Conservation (phyloP, 2,797 vertebrate genomes). For the Staurois parvus region DNA sequence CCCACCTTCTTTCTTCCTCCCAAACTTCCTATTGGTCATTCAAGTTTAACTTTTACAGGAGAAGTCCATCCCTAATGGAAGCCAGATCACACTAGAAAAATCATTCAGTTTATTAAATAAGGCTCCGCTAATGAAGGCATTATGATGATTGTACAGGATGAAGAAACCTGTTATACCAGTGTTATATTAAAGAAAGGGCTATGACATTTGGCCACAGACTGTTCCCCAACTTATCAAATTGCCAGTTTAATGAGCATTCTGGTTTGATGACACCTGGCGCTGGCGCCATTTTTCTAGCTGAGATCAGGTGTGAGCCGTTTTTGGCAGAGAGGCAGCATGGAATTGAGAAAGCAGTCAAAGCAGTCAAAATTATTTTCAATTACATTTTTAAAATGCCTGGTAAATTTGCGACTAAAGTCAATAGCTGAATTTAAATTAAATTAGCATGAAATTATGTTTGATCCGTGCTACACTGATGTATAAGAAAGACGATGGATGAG, state of each 20-base stretch:
- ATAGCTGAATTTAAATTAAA: slow-evolving; percentile 61
- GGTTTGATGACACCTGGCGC: slow-evolving; percentile 37
- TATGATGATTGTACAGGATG: no score
- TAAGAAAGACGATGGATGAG: slow-evolving; percentile 58
- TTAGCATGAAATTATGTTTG: slow-evolving; percentile 60
- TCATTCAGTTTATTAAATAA: no score
- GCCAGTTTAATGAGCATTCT: slow-evolving; percentile 21
- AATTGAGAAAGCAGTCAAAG: slow-evolving; percentile 60
- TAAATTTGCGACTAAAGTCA: slow-evolving; percentile 53
- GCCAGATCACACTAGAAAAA: no score
- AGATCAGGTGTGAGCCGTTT: slow-evolving; percentile 59
- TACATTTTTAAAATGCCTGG: slow-evolving; percentile 60
- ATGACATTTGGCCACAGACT: not conserved
- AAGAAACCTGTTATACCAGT: not conserved
- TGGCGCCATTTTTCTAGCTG: slow-evolving; percentile 28
- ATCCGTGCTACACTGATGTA: slow-evolving; percentile 48
- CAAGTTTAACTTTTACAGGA: no score
- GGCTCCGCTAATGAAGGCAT: no score
- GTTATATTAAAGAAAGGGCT: not conserved
- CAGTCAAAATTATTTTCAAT: slow-evolving; percentile 64
- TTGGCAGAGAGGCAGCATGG: slow-evolving; percentile 59
- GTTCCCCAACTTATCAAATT: slow-evolving; percentile 39
- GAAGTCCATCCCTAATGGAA: no score
- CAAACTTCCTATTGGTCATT: no score
- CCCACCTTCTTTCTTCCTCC: no score